These are phyloP conservation scores for Liasis olivaceus DNA, from an alignment of 2,797 vertebrate genomes.

Conservation along the genomic window DNA sequence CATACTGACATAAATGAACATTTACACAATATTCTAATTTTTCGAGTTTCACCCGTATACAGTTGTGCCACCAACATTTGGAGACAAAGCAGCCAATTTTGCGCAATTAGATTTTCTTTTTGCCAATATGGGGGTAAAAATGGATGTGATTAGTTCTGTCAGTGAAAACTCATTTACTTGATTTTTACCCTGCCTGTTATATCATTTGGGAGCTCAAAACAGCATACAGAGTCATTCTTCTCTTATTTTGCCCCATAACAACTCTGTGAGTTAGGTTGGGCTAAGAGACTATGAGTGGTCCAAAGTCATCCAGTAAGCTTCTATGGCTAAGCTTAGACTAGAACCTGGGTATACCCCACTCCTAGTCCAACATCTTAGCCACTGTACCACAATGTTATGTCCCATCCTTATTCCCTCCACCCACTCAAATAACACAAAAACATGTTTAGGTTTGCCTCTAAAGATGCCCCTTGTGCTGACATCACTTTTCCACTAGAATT, in stretches of 20 bases:
- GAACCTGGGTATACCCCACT: not conserved
- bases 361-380: not conserved
- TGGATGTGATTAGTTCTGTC: not conserved
- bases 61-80: not conserved
- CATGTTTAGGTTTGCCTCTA: not conserved
- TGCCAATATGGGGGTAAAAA: not conserved
- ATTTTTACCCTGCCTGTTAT: not conserved
- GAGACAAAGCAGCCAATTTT: not conserved
- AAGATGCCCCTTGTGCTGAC: not conserved
- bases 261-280: not conserved
- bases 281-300: not conserved
- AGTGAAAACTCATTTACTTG: not conserved
- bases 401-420: not conserved
- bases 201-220: not conserved
- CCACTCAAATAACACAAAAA: not conserved
- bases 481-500: not conserved
- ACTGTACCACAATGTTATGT: not conserved
- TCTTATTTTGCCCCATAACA: not conserved
- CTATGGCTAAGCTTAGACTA: not conserved
- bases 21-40: too few relatives aligned
- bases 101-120: not conserved
- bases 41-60: too few relatives aligned
- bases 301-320: not conserved
- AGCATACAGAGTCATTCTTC: not conserved
- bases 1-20: too few relatives aligned